Evolutionary conservation across 2,113 vertebrate genomes (phyloP).

Genomic region (Aix galericulata): DNA sequence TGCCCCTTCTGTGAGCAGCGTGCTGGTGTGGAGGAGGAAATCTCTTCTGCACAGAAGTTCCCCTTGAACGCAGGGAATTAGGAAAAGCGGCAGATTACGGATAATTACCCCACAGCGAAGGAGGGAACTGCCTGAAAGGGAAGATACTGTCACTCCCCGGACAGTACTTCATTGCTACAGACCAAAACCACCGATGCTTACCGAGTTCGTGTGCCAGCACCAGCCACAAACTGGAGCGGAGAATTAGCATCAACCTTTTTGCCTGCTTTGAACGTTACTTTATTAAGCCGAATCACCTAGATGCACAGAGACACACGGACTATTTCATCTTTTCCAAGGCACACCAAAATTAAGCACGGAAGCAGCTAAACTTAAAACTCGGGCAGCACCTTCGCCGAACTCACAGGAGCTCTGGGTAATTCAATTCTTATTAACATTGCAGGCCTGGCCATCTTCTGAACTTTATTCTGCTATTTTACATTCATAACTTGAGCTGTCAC

Average conservation of each 20-base stretch:
- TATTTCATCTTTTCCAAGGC: background rate
- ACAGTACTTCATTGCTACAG: background rate
- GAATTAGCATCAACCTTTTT: background rate
- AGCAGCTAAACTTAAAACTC: slow-evolving; percentile 32
- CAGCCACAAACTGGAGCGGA: fast-evolving
- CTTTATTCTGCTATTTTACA: slow-evolving; percentile 49
- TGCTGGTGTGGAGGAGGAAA: background rate
- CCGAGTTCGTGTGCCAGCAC: background rate
- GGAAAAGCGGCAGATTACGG: background rate
- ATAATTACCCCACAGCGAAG: background rate
- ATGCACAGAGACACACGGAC: background rate
- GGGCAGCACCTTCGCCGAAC: background rate
- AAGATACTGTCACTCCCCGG: background rate
- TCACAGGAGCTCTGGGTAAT: slow-evolving; percentile 23
- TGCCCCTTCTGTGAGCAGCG: background rate
- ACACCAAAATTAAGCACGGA: background rate
- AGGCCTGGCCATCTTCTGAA: slow-evolving; percentile 21
- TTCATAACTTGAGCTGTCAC: slow-evolving; percentile 65
- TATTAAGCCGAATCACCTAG: background rate
- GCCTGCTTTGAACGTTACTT: background rate
- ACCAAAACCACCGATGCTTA: background rate
- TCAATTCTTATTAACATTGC: slow-evolving; percentile 47
- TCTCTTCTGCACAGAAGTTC: background rate
- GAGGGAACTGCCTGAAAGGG: background rate
- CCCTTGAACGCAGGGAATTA: background rate